A percentile compares a stretch with the other conserved stretches of the same genome.
Conservation (phyloP, 2,797 vertebrate species). For the Channa striata region DNA sequence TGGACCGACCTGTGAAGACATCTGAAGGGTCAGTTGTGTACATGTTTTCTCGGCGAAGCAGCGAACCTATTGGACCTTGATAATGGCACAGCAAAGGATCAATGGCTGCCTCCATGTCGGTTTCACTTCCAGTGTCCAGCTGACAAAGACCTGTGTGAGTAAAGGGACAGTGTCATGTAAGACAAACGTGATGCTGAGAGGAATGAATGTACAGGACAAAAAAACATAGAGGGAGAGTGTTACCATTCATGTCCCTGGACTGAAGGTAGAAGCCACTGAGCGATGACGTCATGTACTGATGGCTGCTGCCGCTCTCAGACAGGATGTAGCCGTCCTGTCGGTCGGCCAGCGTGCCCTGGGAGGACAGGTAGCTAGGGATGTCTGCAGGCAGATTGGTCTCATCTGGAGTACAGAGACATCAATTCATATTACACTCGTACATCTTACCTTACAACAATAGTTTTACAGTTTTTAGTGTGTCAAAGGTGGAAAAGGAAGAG, state of each 20-base stretch:
- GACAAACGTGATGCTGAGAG: background rate
- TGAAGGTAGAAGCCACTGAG: constrained; percentile 91
- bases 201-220: background rate
- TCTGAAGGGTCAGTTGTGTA: constrained; percentile 87
- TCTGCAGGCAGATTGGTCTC: constrained; percentile 97
- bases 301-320: constrained; percentile 93
- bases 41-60: constrained; percentile 84
- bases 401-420: constrained; percentile 78
- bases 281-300: constrained; percentile 90
- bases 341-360: constrained; percentile 95
- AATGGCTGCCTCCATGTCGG: constrained; percentile 87
- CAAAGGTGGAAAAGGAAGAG: background rate
- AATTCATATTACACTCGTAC: background rate
- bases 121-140: constrained; percentile 91
- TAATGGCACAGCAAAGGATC: constrained; percentile 93
- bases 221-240: background rate
- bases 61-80: constrained; percentile 84
- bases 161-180: background rate
- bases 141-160: constrained; percentile 86
- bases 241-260: constrained; percentile 90
- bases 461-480: background rate
- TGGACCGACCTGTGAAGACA: constrained; percentile 83
- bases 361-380: constrained; percentile 96
- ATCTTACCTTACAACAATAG: too few relatives aligned
- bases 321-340: constrained; percentile 92